These are phyloP conservation scores for Pseudococcus longispinus DNA, from an alignment of 2,888 invertebrate species.

Conservation along the genomic window DNA sequence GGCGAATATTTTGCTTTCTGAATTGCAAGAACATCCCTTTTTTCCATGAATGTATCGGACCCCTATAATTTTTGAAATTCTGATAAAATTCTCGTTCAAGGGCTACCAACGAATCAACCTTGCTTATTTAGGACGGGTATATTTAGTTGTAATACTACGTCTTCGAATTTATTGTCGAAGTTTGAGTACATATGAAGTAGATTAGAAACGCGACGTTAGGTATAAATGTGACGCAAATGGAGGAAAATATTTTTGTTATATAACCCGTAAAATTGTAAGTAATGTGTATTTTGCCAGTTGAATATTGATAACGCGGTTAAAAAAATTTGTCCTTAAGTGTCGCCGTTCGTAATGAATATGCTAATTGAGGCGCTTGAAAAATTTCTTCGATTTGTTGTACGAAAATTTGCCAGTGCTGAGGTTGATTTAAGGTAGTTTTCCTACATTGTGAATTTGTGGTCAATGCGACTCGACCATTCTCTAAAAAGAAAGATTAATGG, in stretches of 20 bases:
- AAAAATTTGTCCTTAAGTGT: conserved; percentile 30
- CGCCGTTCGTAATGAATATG: not conserved
- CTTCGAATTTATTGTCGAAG: not conserved
- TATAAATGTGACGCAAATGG: conserved; percentile 4
- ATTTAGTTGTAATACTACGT: not conserved
- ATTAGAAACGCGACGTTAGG: not conserved
- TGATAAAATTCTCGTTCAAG: not conserved
- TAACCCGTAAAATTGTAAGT: conserved; percentile 3
- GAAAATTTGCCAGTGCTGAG: not conserved
- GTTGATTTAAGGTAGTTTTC: not conserved
- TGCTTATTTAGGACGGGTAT: not conserved
- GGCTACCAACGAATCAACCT: not conserved
- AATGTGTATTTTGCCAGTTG: not conserved
- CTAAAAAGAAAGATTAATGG: too few relatives aligned
- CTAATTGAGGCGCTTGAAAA: not conserved
- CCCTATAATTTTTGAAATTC: not conserved
- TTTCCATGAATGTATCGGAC: too few relatives aligned
- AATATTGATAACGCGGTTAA: not conserved
- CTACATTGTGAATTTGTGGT: too few relatives aligned
- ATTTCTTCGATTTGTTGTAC: not conserved
- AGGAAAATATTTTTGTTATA: conserved; percentile 4
- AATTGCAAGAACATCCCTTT: not conserved
- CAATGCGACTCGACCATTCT: too few relatives aligned
- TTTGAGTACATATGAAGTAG: not conserved
- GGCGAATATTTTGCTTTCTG: not conserved